A percentile compares a stretch with the other conserved stretches of the same genome.
Conservation (phyloP, 2,113 vertebrate species). For the Colinus virginianus region DNA sequence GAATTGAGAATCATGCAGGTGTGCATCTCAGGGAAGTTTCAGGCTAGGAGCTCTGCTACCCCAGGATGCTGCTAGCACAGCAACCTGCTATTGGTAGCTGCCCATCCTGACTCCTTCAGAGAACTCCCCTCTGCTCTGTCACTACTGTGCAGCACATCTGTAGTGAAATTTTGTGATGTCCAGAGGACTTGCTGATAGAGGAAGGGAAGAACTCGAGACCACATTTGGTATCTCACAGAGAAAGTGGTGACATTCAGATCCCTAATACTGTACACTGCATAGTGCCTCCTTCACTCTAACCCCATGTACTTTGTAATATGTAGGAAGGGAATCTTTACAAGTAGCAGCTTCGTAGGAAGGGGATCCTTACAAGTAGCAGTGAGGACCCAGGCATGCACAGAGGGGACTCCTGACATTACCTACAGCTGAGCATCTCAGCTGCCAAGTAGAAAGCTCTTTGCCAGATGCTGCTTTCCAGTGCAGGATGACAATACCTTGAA, state of each 20-base stretch:
- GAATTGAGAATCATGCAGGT: not conserved
- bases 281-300: too few relatives aligned
- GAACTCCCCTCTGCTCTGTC: not conserved
- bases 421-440: not conserved
- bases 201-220: not conserved
- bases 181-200: not conserved
- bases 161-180: not conserved
- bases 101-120: not conserved
- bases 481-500: not conserved
- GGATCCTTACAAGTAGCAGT: too few relatives aligned
- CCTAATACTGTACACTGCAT: too few relatives aligned
- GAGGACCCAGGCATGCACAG: not conserved
- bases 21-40: not conserved
- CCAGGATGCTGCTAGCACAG: not conserved
- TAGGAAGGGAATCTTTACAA: not conserved
- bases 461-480: not conserved
- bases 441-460: not conserved
- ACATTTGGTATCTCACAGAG: rapidly evolving
- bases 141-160: not conserved
- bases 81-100: not conserved
- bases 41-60: not conserved
- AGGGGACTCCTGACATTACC: not conserved
- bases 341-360: not conserved
- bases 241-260: not conserved
- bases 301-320: not conserved